A percentile compares a stretch with the other conserved stretches of the same genome.
Conservation (phyloP, 2,888 invertebrate species). For the Coecobrya sp. region DNA sequence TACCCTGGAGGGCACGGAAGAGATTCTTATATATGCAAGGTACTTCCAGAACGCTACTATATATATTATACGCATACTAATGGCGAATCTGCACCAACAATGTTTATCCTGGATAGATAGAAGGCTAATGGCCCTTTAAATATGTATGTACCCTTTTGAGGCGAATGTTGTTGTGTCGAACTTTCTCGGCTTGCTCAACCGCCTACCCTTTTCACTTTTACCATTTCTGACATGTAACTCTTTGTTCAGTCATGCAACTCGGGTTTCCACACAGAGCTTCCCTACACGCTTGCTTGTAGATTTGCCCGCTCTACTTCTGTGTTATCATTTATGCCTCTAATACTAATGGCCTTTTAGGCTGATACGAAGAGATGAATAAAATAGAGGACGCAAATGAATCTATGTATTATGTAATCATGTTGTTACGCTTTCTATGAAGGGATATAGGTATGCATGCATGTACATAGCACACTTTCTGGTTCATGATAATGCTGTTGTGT, state of each 20-base stretch:
- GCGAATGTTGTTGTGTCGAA: background rate
- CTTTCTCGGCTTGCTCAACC: constrained; percentile 26
- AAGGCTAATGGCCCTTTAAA: constrained; percentile 64
- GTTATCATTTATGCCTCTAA: background rate
- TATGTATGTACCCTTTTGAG: constrained; percentile 65
- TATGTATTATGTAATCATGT: constrained; percentile 2
- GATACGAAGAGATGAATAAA: background rate
- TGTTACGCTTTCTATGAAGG: background rate
- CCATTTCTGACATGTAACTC: constrained; percentile 13
- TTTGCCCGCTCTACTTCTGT: background rate
- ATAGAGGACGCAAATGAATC: background rate
- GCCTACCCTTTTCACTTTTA: constrained; percentile 20
- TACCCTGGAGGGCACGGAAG: constrained; percentile 49
- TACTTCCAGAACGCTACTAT: background rate
- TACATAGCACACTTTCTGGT: background rate
- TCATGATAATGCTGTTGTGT: background rate
- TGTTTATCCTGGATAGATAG: background rate
- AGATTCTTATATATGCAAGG: constrained; percentile 23
- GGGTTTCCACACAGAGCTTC: background rate
- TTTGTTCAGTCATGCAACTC: constrained; percentile 33
- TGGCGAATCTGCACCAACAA: background rate
- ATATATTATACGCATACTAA: background rate
- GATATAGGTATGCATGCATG: background rate
- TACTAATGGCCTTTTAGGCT: background rate
- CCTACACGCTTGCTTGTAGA: background rate